Conservation (phyloP, 2,113 vertebrate genomes). For the Chaenocephalus aceratus region DNA sequence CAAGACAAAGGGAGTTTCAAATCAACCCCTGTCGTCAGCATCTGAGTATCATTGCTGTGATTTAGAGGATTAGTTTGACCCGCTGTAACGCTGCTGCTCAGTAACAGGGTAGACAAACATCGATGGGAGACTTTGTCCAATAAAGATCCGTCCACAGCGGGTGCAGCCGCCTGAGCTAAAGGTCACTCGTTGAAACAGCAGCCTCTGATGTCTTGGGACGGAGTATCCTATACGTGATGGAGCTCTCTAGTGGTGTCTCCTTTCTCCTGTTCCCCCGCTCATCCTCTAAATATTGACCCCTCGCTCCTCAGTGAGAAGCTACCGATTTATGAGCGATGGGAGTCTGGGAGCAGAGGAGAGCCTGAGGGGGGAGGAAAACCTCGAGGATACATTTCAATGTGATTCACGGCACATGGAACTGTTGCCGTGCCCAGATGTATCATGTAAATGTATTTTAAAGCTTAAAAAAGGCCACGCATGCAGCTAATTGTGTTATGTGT, state of each 20-base stretch:
- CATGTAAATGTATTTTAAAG: neutral
- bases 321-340: conserved; percentile 55
- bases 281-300: conserved; percentile 69
- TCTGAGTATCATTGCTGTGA: neutral
- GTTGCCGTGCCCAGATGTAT: neutral
- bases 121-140: neutral
- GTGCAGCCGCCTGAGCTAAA: conserved; percentile 44
- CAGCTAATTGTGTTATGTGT: conserved; percentile 21
- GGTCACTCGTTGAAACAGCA: conserved; percentile 43
- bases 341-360: conserved; percentile 48
- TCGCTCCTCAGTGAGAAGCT: conserved; percentile 38
- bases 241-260: conserved; percentile 37
- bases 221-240: conserved; percentile 52
- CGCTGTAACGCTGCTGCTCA: neutral
- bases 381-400: conserved; percentile 44
- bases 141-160: neutral
- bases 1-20: too few relatives aligned
- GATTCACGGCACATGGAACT: conserved; percentile 8
- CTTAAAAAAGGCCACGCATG: neutral
- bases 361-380: neutral
- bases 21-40: accelerated
- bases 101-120: neutral
- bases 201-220: conserved; percentile 30
- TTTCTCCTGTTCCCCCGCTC: conserved; percentile 26
- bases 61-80: conserved; percentile 8